phyloP scores from a whole-genome alignment of 2,888 invertebrate genomes.

The Chelonus formosanus region DNA sequence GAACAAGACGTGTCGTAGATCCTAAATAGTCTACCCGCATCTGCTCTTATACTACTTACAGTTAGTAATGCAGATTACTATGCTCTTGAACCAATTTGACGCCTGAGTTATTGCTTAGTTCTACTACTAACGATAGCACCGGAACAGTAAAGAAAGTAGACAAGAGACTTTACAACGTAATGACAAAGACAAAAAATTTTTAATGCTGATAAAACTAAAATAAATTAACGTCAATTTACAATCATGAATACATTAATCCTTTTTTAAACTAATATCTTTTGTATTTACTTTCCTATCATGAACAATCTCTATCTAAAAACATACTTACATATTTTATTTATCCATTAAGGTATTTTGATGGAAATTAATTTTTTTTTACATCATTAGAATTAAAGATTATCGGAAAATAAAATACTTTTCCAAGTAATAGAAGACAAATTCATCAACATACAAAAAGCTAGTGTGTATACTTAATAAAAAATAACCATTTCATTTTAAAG shows the following conservation, averaged over 20 bases:
- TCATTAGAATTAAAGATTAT: no score
- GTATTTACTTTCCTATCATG: no score
- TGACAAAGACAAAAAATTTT: background rate
- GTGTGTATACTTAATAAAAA: no score
- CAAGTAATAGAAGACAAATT: no score
- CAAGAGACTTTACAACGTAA: constrained; percentile 10
- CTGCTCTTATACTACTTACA: constrained; percentile 30
- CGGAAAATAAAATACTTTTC: no score
- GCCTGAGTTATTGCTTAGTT: constrained; percentile 41
- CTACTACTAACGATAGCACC: constrained; percentile 18
- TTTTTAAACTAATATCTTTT: background rate
- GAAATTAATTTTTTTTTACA: no score
- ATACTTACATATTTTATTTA: no score
- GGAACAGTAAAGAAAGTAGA: constrained; percentile 1
- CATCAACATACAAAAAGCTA: no score
- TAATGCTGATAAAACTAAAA: background rate
- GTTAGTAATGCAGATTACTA: constrained; percentile 42
- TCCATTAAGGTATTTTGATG: no score
- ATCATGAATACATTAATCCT: background rate
- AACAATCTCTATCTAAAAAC: no score
- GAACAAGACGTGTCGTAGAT: constrained; percentile 17
- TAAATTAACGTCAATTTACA: background rate
- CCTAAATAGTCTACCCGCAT: constrained; percentile 27
- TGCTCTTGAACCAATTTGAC: constrained; percentile 41
- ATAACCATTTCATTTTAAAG: no score